Percentiles rank a stretch among this genome's conserved stretches.
Evolutionary conservation across 1,140 invertebrate species (phyloP).

Genomic region (Triops longicaudatus): DNA sequence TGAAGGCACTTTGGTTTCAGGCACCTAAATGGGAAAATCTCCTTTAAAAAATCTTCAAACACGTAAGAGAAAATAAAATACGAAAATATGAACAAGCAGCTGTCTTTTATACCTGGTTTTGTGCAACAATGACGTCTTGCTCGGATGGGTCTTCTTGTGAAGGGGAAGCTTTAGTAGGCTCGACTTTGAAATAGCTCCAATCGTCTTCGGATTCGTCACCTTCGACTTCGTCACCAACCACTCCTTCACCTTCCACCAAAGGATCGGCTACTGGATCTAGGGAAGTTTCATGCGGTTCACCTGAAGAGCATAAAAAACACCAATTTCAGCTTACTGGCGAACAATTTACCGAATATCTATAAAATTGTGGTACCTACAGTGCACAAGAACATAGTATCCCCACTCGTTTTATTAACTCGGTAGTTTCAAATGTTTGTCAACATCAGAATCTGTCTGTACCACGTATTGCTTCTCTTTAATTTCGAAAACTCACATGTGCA

Average conservation of each 20-base stretch:
- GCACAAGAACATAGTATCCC: no score
- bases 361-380: no score
- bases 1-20: neutral
- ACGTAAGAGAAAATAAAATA: neutral
- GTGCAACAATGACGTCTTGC: neutral
- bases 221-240: slow-evolving; percentile 1
- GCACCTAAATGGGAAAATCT: neutral
- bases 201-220: slow-evolving; percentile 27
- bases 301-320: neutral
- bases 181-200: slow-evolving; percentile 26
- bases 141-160: neutral
- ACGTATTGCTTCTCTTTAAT: no score
- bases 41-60: no score
- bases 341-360: no score
- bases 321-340: neutral
- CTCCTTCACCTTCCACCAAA: neutral
- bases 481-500: no score
- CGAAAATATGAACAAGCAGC: no score
- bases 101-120: slow-evolving; percentile 1
- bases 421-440: no score
- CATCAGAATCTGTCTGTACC: no score
- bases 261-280: neutral
- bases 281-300: neutral
- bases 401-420: no score
- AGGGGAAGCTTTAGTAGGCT: slow-evolving; percentile 21